Evolutionary conservation across 2,797 vertebrate species (phyloP).

Genomic region (Taenioides sp.): DNA sequence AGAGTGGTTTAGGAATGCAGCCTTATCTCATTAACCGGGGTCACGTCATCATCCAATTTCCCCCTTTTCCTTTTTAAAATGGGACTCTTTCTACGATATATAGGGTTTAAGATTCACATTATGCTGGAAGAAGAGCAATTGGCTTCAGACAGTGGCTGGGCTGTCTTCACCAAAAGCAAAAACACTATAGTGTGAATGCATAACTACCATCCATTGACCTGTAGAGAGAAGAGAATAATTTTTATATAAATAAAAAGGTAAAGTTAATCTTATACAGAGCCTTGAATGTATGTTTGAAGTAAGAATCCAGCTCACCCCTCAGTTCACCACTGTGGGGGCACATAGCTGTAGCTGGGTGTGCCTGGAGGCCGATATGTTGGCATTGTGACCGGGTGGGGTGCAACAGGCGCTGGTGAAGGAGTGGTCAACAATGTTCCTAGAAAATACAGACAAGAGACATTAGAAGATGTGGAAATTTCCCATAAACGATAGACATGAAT

Average conservation of each 20-base stretch:
- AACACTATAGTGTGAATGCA: slow-evolving; percentile 92
- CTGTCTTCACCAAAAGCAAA: slow-evolving; percentile 88
- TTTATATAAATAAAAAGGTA: neutral
- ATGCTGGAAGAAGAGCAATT: slow-evolving; percentile 84
- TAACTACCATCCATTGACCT: slow-evolving; percentile 92
- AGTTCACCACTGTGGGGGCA: slow-evolving; percentile 97
- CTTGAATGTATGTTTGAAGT: neutral
- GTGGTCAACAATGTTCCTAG: slow-evolving; percentile 95
- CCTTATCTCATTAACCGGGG: slow-evolving; percentile 80
- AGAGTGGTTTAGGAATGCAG: slow-evolving; percentile 69
- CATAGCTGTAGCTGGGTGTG: slow-evolving; percentile 97
- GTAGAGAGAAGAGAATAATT: slow-evolving; percentile 19
- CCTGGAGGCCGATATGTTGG: slow-evolving; percentile 91
- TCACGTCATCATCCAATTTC: slow-evolving; percentile 65
- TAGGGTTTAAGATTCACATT: slow-evolving; percentile 78
- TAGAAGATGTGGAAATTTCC: neutral
- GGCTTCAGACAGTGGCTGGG: slow-evolving; percentile 85
- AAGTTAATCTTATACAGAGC: neutral
- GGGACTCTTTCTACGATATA: slow-evolving; percentile 59
- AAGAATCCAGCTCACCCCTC: slow-evolving; percentile 83
- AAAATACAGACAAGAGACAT: slow-evolving; percentile 23
- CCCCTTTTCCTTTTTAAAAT: slow-evolving; percentile 53
- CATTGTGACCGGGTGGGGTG: slow-evolving; percentile 91
- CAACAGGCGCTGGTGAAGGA: slow-evolving; percentile 91
- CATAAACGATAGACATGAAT: no score